Conservation (phyloP, 2,888 invertebrate genomes). For the Megaustenia siamemsis region DNA sequence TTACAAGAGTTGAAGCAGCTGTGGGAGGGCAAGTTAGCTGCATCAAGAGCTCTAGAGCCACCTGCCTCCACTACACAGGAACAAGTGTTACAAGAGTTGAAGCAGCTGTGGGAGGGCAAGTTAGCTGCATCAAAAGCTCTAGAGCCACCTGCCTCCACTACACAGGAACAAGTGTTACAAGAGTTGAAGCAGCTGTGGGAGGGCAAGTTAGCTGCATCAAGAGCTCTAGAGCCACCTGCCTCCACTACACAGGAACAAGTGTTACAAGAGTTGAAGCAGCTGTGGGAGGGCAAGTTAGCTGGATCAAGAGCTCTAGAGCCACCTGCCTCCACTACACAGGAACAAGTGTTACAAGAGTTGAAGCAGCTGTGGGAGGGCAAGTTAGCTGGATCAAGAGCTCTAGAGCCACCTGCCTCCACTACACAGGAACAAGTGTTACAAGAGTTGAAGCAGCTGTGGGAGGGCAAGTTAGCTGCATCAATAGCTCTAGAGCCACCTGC, state of each 20-base stretch:
- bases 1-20: constrained; percentile 95
- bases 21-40: constrained; percentile 62
- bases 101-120: constrained; percentile 93
- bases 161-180: constrained; percentile 91
- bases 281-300: constrained; percentile 94
- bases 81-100: too few relatives aligned
- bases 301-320: constrained; percentile 94
- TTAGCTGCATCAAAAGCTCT: constrained; percentile 93
- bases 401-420: background rate
- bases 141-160: constrained; percentile 85
- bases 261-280: too few relatives aligned
- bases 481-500: constrained; percentile 91
- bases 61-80: too few relatives aligned
- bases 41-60: too few relatives aligned
- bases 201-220: constrained; percentile 12
- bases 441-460: constrained; percentile 93
- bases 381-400: too few relatives aligned
- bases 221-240: background rate
- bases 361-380: constrained; percentile 85
- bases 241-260: too few relatives aligned
- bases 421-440: too few relatives aligned
- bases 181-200: constrained; percentile 92
- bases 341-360: constrained; percentile 95
- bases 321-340: constrained; percentile 83
- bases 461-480: constrained; percentile 91